These are phyloP conservation scores for Phenganax stokvisi DNA, from an alignment of 92 coral and sea anemone genomes.

Conservation along the genomic window DNA sequence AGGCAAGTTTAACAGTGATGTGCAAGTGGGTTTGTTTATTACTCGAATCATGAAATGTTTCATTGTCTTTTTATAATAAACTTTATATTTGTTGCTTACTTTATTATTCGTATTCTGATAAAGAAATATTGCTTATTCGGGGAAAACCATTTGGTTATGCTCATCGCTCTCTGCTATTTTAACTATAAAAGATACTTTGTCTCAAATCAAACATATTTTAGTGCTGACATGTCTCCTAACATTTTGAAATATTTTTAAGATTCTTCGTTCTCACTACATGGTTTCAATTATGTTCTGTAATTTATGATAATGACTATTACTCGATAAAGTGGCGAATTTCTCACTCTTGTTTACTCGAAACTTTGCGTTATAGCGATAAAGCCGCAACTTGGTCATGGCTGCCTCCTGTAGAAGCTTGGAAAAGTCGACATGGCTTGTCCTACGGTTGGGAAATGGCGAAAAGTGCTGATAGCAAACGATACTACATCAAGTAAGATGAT, in stretches of 20 bases:
- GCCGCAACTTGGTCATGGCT: conserved; percentile 53
- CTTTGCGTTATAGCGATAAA: conserved; percentile 1
- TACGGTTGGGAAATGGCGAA: conserved; percentile 90
- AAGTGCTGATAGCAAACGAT: conserved; percentile 56
- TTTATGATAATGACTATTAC: neutral
- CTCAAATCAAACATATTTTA: neutral
- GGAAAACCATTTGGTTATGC: conserved; percentile 16
- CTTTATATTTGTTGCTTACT: conserved; percentile 17
- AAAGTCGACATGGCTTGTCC: conserved; percentile 69
- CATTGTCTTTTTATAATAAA: conserved; percentile 8
- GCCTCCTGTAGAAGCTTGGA: conserved; percentile 87
- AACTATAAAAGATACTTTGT: neutral
- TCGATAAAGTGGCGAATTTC: neutral
- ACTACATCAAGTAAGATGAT: conserved; percentile 85
- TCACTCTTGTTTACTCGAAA: neutral
- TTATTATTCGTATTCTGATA: conserved; percentile 11
- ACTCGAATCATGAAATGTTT: neutral
- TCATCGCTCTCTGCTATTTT: too few relatives aligned
- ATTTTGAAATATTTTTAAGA: neutral
- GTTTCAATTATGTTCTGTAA: neutral
- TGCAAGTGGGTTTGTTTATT: neutral
- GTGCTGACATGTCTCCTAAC: neutral
- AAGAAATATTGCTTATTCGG: conserved; percentile 29
- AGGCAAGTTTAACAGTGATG: neutral
- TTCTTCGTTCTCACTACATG: neutral